Conservation (phyloP, 2,113 vertebrate species). For the Microtus pennsylvanicus region DNA sequence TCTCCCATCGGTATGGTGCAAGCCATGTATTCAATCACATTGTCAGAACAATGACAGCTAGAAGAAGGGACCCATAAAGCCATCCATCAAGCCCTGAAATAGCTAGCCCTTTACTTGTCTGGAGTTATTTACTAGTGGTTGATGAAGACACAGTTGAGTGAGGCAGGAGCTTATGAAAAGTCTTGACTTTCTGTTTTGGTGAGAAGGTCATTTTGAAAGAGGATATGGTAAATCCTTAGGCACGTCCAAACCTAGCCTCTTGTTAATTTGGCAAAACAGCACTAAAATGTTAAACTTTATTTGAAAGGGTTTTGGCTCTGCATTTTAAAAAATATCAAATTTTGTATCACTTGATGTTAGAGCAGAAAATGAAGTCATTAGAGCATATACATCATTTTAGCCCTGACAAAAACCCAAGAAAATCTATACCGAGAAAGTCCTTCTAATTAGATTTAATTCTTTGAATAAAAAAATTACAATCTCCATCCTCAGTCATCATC, state of each 20-base stretch:
- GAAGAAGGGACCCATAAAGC: constrained; percentile 34
- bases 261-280: neutral
- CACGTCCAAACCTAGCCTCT: neutral
- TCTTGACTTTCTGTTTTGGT: constrained; percentile 42
- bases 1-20: constrained; percentile 21
- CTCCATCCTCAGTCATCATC: neutral
- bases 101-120: constrained; percentile 71
- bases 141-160: constrained; percentile 70
- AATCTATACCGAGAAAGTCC: neutral
- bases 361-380: constrained; percentile 2
- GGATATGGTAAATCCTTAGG: constrained; percentile 12
- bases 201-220: constrained; percentile 72
- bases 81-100: constrained; percentile 58
- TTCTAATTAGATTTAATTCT: constrained; percentile 11
- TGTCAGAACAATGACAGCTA: constrained; percentile 47
- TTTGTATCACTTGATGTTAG: neutral
- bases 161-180: constrained; percentile 50
- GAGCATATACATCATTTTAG: neutral
- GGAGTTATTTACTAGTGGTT: constrained; percentile 66
- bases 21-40: constrained; percentile 51
- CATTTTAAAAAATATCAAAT: constrained; percentile 34
- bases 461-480: constrained; percentile 25
- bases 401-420: neutral
- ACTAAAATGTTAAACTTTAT: constrained; percentile 48
- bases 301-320: neutral